Evolutionary conservation across 1,140 invertebrate species (phyloP).

Genomic region (Papilio polyxenes): DNA sequence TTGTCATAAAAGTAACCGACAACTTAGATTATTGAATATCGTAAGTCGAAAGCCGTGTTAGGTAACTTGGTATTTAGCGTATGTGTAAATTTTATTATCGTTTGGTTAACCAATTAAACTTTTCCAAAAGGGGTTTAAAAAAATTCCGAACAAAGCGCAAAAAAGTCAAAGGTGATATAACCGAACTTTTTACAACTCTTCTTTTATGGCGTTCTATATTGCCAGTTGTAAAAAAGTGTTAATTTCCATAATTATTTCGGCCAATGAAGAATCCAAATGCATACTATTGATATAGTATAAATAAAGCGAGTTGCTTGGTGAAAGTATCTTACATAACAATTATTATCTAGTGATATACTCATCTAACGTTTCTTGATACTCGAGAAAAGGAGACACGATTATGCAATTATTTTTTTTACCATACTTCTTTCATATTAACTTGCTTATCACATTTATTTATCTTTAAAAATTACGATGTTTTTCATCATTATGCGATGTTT

Average conservation of each 20-base stretch:
- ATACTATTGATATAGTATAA: neutral
- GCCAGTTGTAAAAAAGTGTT: conserved; percentile 6
- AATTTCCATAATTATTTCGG: conserved; percentile 11
- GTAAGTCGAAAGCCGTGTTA: conserved; percentile 5
- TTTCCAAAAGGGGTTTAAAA: conserved; percentile 1
- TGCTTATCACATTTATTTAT: neutral
- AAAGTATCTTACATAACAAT: conserved; percentile 27
- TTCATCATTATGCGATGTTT: neutral
- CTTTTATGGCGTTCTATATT: conserved; percentile 3
- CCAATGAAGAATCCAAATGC: neutral
- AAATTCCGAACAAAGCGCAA: conserved; percentile 4
- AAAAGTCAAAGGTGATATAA: conserved; percentile 4
- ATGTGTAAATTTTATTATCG: conserved; percentile 33
- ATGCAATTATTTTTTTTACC: neutral
- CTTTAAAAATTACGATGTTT: neutral
- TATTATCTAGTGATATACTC: conserved; percentile 23
- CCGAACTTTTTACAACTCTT: neutral
- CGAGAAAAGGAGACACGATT: neutral
- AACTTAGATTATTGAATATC: neutral
- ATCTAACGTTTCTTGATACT: conserved; percentile 23
- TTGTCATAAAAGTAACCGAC: neutral
- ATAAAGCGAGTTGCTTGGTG: conserved; percentile 21
- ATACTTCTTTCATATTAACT: neutral
- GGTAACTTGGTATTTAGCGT: conserved; percentile 18
- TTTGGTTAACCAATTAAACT: conserved; percentile 20